Evolutionary conservation across 2,888 invertebrate genomes (phyloP), one percentile per base, ranked within the genome.

Genomic region (Polia nebulosa): DNA sequence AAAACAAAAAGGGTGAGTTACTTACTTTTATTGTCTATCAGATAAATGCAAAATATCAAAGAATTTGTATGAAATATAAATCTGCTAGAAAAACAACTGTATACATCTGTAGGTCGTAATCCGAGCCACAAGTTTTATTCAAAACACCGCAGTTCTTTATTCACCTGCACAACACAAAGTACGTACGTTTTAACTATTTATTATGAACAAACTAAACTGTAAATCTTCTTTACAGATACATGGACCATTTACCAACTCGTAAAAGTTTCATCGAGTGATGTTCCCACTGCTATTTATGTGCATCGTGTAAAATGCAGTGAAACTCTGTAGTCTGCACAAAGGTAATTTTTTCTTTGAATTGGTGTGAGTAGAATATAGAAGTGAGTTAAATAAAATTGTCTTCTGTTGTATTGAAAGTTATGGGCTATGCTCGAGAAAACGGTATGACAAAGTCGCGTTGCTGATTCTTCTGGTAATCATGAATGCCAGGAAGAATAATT

Each of bases 161-260:
- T 36, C 2, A 44, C 17, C 20, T 17, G 34, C 4, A 45, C 17
- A 32, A 73, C 17, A 36, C 17, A 74, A 20, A 22, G 22, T 1
- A 32, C 22, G 6, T 25, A 32, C n/a, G 25, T 29, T 44, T 62
- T 0, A 44, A 61, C 41, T 36, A 62, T 69, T 52, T 52, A 36
- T 25, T 74, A 76, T 71, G 36, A 49, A 51, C 41, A 51, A 53
- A 70, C 39, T 77, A 29, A 53, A 58, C 27, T 8, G 49, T 72
- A 72, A 58, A 47, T 72, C 71, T 58, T 20, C 36, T 44, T 8
- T 25, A 27, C 36, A 72, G 49, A 57, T 57, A 52, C 70, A 52
- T 77, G 71, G 45, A 34, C 57, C 47, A 77, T 77, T 77, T 41
- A n/a, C 17, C 13, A 47, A 53, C 20, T 58, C 72, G 71, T 72